Evolutionary conservation across 2,888 invertebrate genomes (phyloP), one percentile per base, ranked within the genome.

Genomic region (Heliconius hortense): DNA sequence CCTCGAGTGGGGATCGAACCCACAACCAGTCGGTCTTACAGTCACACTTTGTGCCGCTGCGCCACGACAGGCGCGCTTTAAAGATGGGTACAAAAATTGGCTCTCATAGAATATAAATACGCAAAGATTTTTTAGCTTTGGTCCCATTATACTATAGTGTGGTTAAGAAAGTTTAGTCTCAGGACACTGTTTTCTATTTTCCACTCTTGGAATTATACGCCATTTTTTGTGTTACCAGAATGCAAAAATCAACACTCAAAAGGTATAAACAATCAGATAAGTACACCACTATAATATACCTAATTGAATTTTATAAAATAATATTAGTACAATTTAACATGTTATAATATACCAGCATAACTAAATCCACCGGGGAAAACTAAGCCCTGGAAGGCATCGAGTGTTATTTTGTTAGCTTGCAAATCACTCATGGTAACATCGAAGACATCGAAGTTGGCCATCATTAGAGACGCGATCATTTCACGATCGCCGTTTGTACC

Each of bases 361-460:
- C 99, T 99, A 89, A 99, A 99, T n/a, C 99, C 99, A 66, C 98
- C 99, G 0, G 99, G 99, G 88, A 99, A 99, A 69, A 98, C 96
- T 21, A 99, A 86, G 1, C 99, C 99, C 80, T 96, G 95, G 93
- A 99, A 99, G 31, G 95, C 92, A 78, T 98, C 97, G 56, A 99
- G 91, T 3, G 95, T 96, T 2, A 97, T 95, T 83, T 95, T 95
- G 56, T 96, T 96, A 78, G 94, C 94, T 64, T 97, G 93, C 76
- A 99, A 93, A 93, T 99, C 99, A 83, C 98, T 97, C 97, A 99
- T 98, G 0, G 98, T 98, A 0, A 99, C 96, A 88, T 99, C 99
- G 95, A 97, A 98, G 13, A 98, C 98, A 83, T 97, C 97, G 82
- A 97, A 97, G 81, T 98, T 98, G 8, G 97, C 98, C 94, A 97